Evolutionary conservation across 2,797 vertebrate genomes (phyloP).

Genomic region (Podarcis siculus): DNA sequence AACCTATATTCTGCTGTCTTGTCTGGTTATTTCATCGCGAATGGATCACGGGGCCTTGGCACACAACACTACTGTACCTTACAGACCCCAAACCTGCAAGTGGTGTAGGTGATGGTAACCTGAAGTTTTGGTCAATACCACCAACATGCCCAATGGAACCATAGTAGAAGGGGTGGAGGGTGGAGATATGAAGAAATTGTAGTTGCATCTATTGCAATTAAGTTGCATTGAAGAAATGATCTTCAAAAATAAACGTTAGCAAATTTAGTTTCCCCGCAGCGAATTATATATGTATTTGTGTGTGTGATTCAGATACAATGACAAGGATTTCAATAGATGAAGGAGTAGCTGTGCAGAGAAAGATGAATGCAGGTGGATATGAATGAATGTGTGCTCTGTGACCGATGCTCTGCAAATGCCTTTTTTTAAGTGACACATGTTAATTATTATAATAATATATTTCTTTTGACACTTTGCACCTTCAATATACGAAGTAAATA

Average conservation of each 20-base stretch:
- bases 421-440: not conserved
- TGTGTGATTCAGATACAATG: not conserved
- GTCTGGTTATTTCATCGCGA: too few relatives aligned
- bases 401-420: not conserved
- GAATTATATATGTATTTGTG: not conserved
- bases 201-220: not conserved
- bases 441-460: slow-evolving; percentile 17
- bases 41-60: too few relatives aligned
- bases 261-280: not conserved
- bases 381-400: not conserved
- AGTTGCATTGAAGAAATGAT: not conserved
- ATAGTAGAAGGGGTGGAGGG: not conserved
- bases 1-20: too few relatives aligned
- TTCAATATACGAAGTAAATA: not conserved
- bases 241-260: not conserved
- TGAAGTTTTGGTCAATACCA: not conserved
- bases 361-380: not conserved
- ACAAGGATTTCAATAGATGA: not conserved
- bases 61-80: too few relatives aligned
- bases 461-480: not conserved
- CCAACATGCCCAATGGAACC: not conserved
- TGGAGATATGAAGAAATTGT: too few relatives aligned
- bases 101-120: too few relatives aligned
- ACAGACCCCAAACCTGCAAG: too few relatives aligned
- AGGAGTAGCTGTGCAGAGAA: not conserved